phyloP scores from a whole-genome alignment of 2,797 vertebrate genomes.

The Corythornis leucogaster region DNA sequence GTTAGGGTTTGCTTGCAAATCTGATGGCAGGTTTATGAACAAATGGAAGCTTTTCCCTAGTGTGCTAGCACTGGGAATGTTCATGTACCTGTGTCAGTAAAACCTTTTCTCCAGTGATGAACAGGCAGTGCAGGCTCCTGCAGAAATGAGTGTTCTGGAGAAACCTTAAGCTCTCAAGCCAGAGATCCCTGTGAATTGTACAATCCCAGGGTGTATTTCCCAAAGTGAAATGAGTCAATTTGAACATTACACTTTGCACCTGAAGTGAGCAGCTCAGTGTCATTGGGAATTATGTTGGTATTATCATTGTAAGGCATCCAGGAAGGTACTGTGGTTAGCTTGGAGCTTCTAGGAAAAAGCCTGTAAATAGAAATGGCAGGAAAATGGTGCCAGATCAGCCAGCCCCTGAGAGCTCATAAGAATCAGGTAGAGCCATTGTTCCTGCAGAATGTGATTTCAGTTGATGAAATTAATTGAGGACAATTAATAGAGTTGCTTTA shows the following conservation, averaged over 20 bases:
- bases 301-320: neutral
- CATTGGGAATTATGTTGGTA: neutral
- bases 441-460: neutral
- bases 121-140: neutral
- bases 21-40: neutral
- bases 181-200: neutral
- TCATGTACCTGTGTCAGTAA: neutral
- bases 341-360: neutral
- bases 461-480: neutral
- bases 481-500: neutral
- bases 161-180: neutral
- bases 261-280: neutral
- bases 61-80: neutral
- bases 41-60: neutral
- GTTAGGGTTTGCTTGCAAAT: neutral
- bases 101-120: neutral
- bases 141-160: neutral
- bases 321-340: neutral
- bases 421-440: neutral
- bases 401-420: neutral
- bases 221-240: neutral
- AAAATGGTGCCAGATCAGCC: neutral
- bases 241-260: neutral
- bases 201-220: neutral
- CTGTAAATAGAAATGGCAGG: neutral